Conservation (phyloP, 2,888 invertebrate species). For the Anthoptus insignis region DNA sequence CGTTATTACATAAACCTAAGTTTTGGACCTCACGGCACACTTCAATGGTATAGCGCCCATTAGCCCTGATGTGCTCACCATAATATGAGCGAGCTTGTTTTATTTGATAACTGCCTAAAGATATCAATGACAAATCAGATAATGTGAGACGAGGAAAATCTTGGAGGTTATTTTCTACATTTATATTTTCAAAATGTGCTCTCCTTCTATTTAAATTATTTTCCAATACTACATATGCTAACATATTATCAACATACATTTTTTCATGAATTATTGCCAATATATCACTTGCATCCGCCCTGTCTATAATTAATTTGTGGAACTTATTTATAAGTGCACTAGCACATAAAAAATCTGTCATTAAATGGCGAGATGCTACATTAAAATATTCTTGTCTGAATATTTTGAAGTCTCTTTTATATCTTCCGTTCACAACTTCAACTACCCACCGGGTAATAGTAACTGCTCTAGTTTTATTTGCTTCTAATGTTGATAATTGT, state of each 20-base stretch:
- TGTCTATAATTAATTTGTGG: conserved; percentile 36
- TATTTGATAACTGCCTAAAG: conserved; percentile 42
- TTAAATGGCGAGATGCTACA: conserved; percentile 1
- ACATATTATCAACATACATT: conserved; percentile 27
- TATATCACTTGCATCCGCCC: conserved; percentile 33
- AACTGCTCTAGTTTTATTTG: conserved; percentile 39
- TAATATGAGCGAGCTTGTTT: conserved; percentile 41
- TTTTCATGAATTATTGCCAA: conserved; percentile 33
- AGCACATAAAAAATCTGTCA: conserved; percentile 43
- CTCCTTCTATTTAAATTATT: conserved; percentile 43
- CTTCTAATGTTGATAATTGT: conserved; percentile 18
- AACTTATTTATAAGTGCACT: conserved; percentile 45
- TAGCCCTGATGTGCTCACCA: conserved; percentile 39
- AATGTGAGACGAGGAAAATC: not conserved
- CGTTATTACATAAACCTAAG: not conserved
- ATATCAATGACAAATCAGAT: conserved; percentile 19
- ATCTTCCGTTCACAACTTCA: conserved; percentile 43
- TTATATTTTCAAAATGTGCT: conserved; percentile 34
- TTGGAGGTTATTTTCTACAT: not conserved
- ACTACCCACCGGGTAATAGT: conserved; percentile 46
- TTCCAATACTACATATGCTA: conserved; percentile 13
- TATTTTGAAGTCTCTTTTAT: conserved; percentile 43
- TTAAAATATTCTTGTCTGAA: conserved; percentile 43
- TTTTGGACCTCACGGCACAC: not conserved
- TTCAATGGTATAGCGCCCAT: not conserved